Evolutionary conservation across 2,113 vertebrate species (phyloP).

Genomic region (Pterocles gutturalis): DNA sequence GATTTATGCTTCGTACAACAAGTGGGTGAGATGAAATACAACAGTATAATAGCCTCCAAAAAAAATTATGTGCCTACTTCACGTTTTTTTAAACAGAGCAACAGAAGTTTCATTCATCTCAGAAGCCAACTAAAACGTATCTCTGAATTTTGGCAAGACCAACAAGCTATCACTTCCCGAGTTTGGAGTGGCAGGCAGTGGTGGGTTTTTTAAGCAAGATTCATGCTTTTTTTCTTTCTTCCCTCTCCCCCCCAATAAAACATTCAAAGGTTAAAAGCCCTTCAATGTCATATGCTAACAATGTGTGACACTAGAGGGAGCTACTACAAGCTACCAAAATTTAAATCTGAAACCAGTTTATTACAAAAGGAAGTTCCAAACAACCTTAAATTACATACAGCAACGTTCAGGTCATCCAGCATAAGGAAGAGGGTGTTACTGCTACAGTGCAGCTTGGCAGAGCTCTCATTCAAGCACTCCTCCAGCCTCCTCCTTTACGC

Average conservation of each 20-base stretch:
- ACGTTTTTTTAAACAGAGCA: background rate
- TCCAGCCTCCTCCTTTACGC: background rate
- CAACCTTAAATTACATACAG: background rate
- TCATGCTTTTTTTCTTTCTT: background rate
- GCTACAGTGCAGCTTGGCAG: background rate
- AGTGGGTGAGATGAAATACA: background rate
- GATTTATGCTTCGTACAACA: background rate
- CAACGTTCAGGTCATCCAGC: background rate
- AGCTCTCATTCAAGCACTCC: background rate
- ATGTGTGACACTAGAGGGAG: background rate
- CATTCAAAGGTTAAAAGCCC: background rate
- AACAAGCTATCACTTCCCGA: background rate
- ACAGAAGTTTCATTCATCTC: background rate
- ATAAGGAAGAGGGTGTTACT: background rate
- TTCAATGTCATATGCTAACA: background rate
- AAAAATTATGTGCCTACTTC: background rate
- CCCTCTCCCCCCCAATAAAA: fast-evolving
- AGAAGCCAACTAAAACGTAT: background rate
- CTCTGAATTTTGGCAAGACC: background rate
- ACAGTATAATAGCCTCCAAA: background rate
- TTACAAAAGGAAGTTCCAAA: background rate
- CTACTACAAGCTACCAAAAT: background rate
- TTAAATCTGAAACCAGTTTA: background rate
- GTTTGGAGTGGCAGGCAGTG: background rate
- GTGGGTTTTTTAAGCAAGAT: background rate